Evolutionary conservation across 2,797 vertebrate genomes (phyloP).

Genomic region (Acridotheres tristis): DNA sequence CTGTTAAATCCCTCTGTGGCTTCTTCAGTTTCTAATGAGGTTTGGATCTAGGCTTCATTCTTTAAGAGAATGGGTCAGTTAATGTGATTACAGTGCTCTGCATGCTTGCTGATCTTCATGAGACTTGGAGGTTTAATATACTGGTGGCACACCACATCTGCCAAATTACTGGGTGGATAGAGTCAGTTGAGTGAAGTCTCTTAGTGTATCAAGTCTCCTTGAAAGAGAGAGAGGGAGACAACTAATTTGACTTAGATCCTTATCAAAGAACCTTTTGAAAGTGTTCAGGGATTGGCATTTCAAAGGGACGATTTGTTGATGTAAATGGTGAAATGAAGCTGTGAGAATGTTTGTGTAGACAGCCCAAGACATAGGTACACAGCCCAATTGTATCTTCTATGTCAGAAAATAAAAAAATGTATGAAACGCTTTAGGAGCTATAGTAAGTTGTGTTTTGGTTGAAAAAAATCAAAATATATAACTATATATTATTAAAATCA

Average conservation of each 20-base stretch:
- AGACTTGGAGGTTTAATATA: neutral
- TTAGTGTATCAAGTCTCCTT: neutral
- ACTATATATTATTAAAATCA: neutral
- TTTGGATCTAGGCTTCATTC: neutral
- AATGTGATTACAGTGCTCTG: neutral
- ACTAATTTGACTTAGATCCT: neutral
- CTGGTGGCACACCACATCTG: neutral
- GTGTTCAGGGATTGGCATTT: neutral
- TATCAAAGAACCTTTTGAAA: neutral
- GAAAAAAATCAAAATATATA: neutral
- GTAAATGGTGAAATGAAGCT: neutral
- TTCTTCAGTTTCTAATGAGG: neutral
- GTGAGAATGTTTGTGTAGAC: neutral
- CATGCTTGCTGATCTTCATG: neutral
- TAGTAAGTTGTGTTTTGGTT: neutral
- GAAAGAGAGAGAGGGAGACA: neutral
- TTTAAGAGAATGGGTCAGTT: neutral
- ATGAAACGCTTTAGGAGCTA: neutral
- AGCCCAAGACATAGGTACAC: neutral
- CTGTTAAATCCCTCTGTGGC: neutral
- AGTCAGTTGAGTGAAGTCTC: neutral
- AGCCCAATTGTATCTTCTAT: neutral
- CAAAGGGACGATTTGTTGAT: neutral
- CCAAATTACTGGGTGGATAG: neutral
- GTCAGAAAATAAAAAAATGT: neutral